Evolutionary conservation across 2,797 vertebrate species (phyloP).

Genomic region (Enteromius paludinosus): DNA sequence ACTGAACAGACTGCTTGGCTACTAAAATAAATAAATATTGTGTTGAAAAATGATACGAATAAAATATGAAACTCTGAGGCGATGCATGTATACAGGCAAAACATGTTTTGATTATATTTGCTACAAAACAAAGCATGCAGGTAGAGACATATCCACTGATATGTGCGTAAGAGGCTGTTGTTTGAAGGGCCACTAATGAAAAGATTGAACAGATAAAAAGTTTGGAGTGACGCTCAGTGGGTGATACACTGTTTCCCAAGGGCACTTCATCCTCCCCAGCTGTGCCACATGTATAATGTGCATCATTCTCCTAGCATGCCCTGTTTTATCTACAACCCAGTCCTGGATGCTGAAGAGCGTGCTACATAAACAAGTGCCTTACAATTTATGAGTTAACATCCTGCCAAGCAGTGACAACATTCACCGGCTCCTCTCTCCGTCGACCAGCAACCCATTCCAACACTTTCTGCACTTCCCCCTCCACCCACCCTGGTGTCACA

Average conservation of each 20-base stretch:
- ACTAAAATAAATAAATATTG: slow-evolving; percentile 1
- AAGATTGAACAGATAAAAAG: slow-evolving; percentile 15
- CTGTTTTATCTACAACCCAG: slow-evolving; percentile 73
- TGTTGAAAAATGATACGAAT: not conserved
- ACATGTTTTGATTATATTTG: slow-evolving; percentile 14
- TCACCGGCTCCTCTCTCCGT: slow-evolving; percentile 43
- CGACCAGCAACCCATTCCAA: slow-evolving; percentile 2
- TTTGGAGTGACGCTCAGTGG: slow-evolving; percentile 25
- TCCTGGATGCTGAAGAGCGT: slow-evolving; percentile 64
- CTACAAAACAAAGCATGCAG: slow-evolving; percentile 18
- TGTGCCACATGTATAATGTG: slow-evolving; percentile 72
- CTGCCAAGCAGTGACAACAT: slow-evolving; percentile 62
- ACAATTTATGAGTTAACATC: slow-evolving; percentile 71
- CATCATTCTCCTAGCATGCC: slow-evolving; percentile 78
- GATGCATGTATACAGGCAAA: slow-evolving; percentile 1
- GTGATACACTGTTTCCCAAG: slow-evolving; percentile 52
- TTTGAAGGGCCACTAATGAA: slow-evolving; percentile 77
- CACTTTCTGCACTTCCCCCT: slow-evolving; percentile 60
- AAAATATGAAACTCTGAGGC: not conserved
- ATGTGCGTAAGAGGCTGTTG: slow-evolving; percentile 71
- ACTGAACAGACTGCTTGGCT: not conserved
- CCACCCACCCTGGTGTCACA: slow-evolving; percentile 62
- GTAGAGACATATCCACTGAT: slow-evolving; percentile 22
- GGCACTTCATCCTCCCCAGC: slow-evolving; percentile 68
- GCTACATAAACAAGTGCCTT: slow-evolving; percentile 72